Conservation (phyloP, 2,888 invertebrate genomes). For the Cephus rjabovi region DNA sequence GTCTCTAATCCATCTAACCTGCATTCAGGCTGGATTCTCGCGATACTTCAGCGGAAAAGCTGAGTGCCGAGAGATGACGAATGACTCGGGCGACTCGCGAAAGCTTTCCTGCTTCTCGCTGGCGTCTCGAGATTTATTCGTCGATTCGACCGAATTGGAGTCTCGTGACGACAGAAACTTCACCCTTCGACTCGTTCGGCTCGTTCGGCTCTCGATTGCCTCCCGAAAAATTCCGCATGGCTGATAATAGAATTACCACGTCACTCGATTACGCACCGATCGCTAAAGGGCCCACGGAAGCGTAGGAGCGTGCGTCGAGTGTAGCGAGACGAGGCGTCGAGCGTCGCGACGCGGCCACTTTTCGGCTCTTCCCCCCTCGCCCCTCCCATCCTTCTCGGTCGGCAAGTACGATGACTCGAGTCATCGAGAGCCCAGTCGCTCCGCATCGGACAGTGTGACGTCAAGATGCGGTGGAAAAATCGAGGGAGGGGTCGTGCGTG, state of each 20-base stretch:
- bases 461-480: conserved; percentile 21
- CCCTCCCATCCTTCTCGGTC: not conserved
- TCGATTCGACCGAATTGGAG: no score
- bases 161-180: not conserved
- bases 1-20: conserved; percentile 55
- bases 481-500: not conserved
- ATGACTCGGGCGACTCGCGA: not conserved
- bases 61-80: conserved; percentile 24
- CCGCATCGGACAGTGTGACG: conserved; percentile 38
- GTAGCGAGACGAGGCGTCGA: no score
- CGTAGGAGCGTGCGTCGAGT: not conserved
- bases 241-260: conserved; percentile 13
- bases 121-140: no score
- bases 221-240: conserved; percentile 4
- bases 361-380: no score
- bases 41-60: conserved; percentile 17
- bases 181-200: not conserved
- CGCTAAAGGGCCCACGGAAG: not conserved
- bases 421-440: conserved; percentile 17
- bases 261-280: conserved; percentile 1
- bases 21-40: conserved; percentile 19
- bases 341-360: no score
- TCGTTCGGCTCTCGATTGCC: not conserved
- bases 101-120: no score
- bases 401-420: conserved; percentile 15